These are phyloP conservation scores for Bufo bufo DNA, from an alignment of 2,113 vertebrate genomes.

Conservation along the genomic window DNA sequence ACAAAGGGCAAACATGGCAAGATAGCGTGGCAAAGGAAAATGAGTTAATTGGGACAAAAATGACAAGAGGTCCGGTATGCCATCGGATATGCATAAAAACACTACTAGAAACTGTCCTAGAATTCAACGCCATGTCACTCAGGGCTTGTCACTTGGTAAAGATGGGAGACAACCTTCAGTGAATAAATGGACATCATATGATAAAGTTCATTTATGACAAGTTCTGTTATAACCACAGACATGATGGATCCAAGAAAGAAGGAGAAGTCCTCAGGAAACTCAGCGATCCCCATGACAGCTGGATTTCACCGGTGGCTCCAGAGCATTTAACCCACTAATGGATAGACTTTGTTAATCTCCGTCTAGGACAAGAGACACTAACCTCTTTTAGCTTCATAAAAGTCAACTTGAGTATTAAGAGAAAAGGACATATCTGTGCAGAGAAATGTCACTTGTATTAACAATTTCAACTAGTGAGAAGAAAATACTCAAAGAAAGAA, in stretches of 20 bases:
- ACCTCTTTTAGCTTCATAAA: background rate
- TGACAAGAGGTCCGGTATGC: background rate
- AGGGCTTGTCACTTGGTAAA: background rate
- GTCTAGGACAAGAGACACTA: background rate
- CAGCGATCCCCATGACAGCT: background rate
- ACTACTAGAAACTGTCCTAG: background rate
- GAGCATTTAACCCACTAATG: background rate
- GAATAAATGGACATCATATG: too few species aligned
- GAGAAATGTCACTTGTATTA: background rate
- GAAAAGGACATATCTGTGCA: background rate
- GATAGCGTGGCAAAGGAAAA: slow-evolving; percentile 1
- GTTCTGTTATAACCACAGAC: background rate
- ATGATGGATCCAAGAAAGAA: background rate
- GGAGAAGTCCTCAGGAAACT: background rate
- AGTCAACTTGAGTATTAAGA: background rate
- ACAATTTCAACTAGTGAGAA: too few species aligned
- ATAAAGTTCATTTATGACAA: background rate
- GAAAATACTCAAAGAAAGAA: background rate
- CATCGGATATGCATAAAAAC: background rate
- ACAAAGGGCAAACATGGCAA: slow-evolving; percentile 24
- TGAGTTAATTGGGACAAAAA: slow-evolving; percentile 3
- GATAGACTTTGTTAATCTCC: background rate
- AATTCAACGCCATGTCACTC: background rate
- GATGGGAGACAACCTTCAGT: too few species aligned
- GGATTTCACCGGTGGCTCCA: background rate